These are phyloP conservation scores for Heterochromis multidens DNA, from an alignment of 2,113 vertebrate species.

Conservation along the genomic window DNA sequence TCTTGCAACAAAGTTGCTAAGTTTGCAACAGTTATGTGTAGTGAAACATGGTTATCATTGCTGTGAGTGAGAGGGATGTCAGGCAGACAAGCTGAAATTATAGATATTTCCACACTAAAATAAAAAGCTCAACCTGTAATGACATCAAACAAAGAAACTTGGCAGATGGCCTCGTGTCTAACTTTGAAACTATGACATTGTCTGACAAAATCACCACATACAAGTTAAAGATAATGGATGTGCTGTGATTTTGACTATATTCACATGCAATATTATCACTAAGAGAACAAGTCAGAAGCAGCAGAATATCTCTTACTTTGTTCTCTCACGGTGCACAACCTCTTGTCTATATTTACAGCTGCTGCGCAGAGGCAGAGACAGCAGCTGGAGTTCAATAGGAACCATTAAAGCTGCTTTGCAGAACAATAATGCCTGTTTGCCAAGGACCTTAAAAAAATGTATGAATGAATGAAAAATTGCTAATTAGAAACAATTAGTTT, in stretches of 20 bases:
- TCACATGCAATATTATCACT: neutral
- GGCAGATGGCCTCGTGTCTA: neutral
- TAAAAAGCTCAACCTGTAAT: neutral
- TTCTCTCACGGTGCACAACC: no score
- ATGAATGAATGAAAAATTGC: no score
- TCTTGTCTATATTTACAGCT: no score
- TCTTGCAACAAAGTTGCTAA: neutral
- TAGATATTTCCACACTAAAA: neutral
- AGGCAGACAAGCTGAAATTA: neutral
- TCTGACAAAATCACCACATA: neutral
- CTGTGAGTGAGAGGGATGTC: neutral
- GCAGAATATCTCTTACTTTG: neutral
- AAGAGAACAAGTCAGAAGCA: neutral
- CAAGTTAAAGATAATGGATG: neutral
- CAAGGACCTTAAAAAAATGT: no score
- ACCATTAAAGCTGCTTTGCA: no score
- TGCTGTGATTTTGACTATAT: neutral
- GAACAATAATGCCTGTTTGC: no score
- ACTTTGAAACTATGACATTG: neutral
- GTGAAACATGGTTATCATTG: neutral
- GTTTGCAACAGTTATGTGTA: neutral
- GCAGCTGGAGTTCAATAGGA: no score
- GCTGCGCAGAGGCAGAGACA: no score
- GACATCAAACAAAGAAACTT: neutral
- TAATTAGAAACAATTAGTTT: no score